These are phyloP conservation scores for Idaea straminata DNA, from an alignment of 2,888 invertebrate genomes.

Conservation along the genomic window DNA sequence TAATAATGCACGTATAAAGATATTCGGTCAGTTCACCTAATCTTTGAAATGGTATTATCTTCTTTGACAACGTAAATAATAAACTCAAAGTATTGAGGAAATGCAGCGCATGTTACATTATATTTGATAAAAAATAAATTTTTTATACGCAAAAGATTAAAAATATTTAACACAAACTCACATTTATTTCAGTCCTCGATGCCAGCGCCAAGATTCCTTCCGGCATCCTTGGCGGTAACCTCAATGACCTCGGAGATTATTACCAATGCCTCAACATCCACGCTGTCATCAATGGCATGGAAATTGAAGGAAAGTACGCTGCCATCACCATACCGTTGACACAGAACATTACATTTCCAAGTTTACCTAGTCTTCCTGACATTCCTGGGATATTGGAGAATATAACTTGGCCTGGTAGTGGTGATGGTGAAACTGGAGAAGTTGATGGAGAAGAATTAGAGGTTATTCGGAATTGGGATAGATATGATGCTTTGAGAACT, in stretches of 20 bases:
- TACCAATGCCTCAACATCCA: conserved; percentile 50
- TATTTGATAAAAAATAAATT: too few relatives aligned
- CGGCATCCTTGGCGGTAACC: conserved; percentile 58
- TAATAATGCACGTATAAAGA: too few relatives aligned
- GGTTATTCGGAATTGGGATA: background rate
- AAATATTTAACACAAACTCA: too few relatives aligned
- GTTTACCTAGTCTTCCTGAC: background rate
- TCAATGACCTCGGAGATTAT: conserved; percentile 62
- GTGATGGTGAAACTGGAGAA: too few relatives aligned
- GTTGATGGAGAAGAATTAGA: too few relatives aligned
- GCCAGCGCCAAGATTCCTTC: conserved; percentile 62
- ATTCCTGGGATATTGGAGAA: conserved; percentile 2
- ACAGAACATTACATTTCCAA: background rate
- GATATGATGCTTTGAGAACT: conserved; percentile 24
- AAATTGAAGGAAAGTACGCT: conserved; percentile 69
- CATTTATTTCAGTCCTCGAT: conserved; percentile 57
- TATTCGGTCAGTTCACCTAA: too few relatives aligned
- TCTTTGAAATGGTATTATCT: too few relatives aligned
- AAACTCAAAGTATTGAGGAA: too few relatives aligned
- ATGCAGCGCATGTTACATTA: too few relatives aligned
- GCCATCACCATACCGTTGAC: conserved; percentile 40
- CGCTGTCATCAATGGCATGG: conserved; percentile 29
- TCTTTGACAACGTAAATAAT: too few relatives aligned
- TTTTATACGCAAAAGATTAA: too few relatives aligned
- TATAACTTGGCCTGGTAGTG: conserved; percentile 18